Evolutionary conservation across 2,113 vertebrate species (phyloP).

Genomic region (Daubentonia madagascariensis): DNA sequence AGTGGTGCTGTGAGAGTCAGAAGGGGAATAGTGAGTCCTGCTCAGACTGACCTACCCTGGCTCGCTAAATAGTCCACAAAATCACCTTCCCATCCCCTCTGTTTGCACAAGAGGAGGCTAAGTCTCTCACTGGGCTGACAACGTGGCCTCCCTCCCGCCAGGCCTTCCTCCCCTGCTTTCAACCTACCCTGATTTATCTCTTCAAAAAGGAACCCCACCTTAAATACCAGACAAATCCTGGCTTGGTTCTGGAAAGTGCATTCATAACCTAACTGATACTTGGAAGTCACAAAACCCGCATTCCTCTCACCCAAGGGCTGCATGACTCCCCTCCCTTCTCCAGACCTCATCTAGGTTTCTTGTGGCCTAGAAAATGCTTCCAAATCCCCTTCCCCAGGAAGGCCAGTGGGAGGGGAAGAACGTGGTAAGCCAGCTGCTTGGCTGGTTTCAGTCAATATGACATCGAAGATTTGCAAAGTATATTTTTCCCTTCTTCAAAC

Average conservation of each 20-base stretch:
- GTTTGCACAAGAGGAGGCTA: neutral
- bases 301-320: neutral
- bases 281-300: neutral
- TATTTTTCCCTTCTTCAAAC: neutral
- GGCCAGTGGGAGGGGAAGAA: neutral
- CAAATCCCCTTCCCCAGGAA: neutral
- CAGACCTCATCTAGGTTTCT: neutral
- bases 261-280: neutral
- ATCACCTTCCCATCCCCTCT: neutral
- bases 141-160: neutral
- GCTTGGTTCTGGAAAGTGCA: neutral
- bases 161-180: neutral
- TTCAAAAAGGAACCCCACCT: slow-evolving; percentile 5
- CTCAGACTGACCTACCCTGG: neutral
- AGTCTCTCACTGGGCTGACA: neutral
- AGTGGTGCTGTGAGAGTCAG: neutral
- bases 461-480: neutral
- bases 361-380: slow-evolving; percentile 19
- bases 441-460: slow-evolving; percentile 8
- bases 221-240: slow-evolving; percentile 37
- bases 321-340: neutral
- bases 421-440: neutral
- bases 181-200: slow-evolving; percentile 8
- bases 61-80: neutral
- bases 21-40: neutral